These are phyloP conservation scores for Poecile montanus DNA, from an alignment of 2,797 vertebrate genomes.

Conservation along the genomic window DNA sequence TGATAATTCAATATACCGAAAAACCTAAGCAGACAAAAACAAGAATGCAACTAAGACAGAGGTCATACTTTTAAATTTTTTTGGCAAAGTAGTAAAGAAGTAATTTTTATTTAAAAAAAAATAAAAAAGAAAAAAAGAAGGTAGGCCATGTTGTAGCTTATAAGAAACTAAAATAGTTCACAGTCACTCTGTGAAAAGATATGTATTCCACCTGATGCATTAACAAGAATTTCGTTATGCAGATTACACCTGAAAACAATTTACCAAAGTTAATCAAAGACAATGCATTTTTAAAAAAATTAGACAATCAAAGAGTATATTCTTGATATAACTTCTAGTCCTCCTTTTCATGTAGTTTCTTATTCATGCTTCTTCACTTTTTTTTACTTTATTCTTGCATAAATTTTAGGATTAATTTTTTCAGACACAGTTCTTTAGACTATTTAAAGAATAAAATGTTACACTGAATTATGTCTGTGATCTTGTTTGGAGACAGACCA, in stretches of 20 bases:
- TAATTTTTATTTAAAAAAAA: background rate
- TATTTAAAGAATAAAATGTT: background rate
- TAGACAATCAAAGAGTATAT: background rate
- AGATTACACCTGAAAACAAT: background rate
- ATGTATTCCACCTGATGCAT: background rate
- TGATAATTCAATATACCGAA: background rate
- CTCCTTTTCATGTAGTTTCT: background rate
- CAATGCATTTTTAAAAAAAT: background rate
- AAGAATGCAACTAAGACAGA: background rate
- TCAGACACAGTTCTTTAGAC: background rate
- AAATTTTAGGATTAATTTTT: background rate
- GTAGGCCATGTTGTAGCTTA: background rate
- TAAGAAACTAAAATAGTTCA: background rate
- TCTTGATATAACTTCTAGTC: background rate
- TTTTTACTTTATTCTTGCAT: background rate
- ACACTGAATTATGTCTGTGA: background rate
- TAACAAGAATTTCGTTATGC: background rate
- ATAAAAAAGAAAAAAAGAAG: rapidly evolving
- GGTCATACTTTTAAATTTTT: background rate
- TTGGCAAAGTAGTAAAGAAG: background rate
- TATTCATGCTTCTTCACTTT: background rate
- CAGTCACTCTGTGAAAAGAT: background rate
- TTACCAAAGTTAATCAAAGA: background rate
- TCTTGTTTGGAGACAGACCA: background rate
- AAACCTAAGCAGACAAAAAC: background rate